Evolutionary conservation across 2,888 invertebrate species (phyloP), one percentile per base, ranked within the genome.

Genomic region (Apodemia zela): DNA sequence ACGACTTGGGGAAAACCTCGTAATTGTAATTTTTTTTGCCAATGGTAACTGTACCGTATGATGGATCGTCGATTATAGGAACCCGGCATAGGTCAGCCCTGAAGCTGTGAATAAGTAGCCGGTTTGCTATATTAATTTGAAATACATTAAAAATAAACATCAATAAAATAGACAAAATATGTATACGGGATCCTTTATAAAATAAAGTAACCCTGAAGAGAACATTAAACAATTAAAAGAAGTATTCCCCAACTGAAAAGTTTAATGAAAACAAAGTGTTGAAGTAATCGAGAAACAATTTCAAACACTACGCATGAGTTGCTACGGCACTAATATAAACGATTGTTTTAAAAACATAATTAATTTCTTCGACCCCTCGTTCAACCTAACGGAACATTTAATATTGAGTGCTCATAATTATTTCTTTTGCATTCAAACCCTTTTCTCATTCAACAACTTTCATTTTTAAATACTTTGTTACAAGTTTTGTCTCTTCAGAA

Each of bases 281-380:
- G 73, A 87, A 89, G 87, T 87, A 89, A 89, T 88, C 79, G 85
- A 89, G 84, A 86, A 91, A 89, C 89, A 90, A 90, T 90, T 91
- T 82, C 77, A 82, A 83, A 80, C 79, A 83, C 82, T 86, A 90
- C 87, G 90, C 91, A 87, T 90, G 89, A 90, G 82, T 87, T 79
- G 87, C 73, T 81, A 73, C 85, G 80, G 75, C 76, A 86, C 86
- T 87, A 91, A 89, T 90, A 84, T 84, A 86, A 84, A 80, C 82
- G 84, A 90, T 90, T 91, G 91, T 91, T 91, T 91, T 89, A 83
- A 89, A 89, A 91, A 89, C 87, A 87, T 89, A 87, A 90, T 89
- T 89, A 89, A 89, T 89, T 90, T 89, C 78, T 80, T 80, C 81
- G 79, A 85, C 89, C 90, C 89, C 83, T 89, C 84, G 82, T 76